Base-by-base conservation (phyloP, 1,140 invertebrate species). In the Platyscapa corneri region DNA sequence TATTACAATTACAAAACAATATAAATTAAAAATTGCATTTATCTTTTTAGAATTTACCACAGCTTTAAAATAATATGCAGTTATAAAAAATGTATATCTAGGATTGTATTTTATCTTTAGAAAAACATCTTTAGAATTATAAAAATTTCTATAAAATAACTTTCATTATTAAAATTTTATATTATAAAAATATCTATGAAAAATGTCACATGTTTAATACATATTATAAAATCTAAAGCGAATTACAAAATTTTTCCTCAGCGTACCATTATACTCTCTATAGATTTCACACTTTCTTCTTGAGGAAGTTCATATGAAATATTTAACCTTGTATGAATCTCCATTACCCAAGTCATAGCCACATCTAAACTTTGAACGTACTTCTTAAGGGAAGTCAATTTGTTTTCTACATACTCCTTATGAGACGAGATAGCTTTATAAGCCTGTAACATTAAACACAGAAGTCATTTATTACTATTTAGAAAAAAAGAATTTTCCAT, bases 241-340 rank as follows among this genome's bases (percentile, higher is more conserved):
- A 53, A 53, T 2, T 14, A 10, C 7, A 53, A 70, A 37, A 70
- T 70, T 20, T 70, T 37, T 37, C 18, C 3, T 20, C 23, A 46
- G 0, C 53, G 42, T 91, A 95, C 95, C 95, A 94, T 95, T 77
- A 95, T 94, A 86, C 94, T 94, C 56, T 95, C 93, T 84, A 95
- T 93, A 76, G 95, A 91, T 88, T 94, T 94, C 49, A 93, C 91
- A 37, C 93, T 93, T 75, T 95, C 95, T 74, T 95, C 95, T 65
- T 92, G 91, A 1, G 93, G 89, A 46, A 94, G 84, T 86, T 95
- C 94, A 64, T 92, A 92, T 75, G 93, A 93, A 80, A 93, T 93
- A 83, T 92, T 94, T 64, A 94, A 89, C 86, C 92, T 93, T 60
- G 92, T 94, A 88, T 93, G 93, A 37, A 93, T 93, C 88, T 94